Conservation (phyloP, 2,113 vertebrate genomes). For the Rhombomys opimus region DNA sequence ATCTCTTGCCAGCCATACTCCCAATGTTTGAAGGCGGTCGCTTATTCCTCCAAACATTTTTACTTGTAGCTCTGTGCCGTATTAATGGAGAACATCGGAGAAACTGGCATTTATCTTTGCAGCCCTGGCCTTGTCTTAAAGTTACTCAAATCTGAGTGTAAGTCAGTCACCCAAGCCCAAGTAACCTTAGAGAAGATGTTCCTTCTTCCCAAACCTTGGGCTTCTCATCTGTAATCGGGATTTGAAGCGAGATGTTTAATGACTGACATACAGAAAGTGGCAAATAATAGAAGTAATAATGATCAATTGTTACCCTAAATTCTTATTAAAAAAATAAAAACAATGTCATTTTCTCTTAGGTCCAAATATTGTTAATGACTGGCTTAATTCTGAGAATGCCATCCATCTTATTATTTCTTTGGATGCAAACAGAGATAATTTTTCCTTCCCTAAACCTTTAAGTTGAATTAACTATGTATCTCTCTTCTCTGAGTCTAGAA, state of each 20-base stretch:
- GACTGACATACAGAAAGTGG: not conserved
- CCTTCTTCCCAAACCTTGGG: constrained; percentile 32
- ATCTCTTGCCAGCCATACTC: not conserved
- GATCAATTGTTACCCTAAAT: constrained; percentile 3
- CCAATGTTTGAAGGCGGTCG: not conserved
- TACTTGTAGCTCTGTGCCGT: not conserved
- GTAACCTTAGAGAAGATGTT: not conserved
- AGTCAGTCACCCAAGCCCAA: not conserved
- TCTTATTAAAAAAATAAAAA: constrained; percentile 3
- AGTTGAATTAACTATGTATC: not conserved
- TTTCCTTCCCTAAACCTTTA: not conserved
- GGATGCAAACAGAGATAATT: not conserved
- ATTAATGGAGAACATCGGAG: not conserved
- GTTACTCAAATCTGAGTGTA: not conserved
- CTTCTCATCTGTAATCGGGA: constrained; percentile 1
- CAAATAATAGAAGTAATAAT: not conserved
- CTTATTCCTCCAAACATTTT: not conserved
- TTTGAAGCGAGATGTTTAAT: constrained; percentile 20
- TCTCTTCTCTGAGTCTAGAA: not conserved
- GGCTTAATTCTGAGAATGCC: not conserved
- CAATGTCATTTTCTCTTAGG: not conserved
- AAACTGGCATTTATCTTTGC: not conserved
- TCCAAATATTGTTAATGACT: not conserved
- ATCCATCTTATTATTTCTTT: not conserved
- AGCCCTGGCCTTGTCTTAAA: not conserved